These are phyloP conservation scores for Aegotheles bennettii DNA, from an alignment of 2,113 vertebrate genomes.

Conservation along the genomic window DNA sequence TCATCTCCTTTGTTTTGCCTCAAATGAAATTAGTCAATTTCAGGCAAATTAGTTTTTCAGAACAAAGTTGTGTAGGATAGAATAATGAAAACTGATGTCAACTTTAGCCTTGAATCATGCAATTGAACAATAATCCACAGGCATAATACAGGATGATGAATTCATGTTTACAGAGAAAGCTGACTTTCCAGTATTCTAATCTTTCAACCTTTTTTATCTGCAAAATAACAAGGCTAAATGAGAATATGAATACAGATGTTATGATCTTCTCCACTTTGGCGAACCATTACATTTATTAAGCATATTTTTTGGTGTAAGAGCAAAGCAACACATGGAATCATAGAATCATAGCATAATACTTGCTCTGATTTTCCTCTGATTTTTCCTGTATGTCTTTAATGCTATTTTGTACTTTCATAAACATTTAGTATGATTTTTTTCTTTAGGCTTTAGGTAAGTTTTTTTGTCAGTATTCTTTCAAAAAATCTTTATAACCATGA, in stretches of 20 bases:
- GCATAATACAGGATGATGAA: not conserved
- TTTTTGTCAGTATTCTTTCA: not conserved
- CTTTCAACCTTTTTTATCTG: not conserved
- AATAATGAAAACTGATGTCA: not conserved
- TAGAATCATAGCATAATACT: not conserved
- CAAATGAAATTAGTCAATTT: not conserved
- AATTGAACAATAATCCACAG: not conserved
- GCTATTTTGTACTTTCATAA: not conserved
- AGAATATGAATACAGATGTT: not conserved
- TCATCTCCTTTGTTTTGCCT: not conserved
- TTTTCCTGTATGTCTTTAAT: not conserved
- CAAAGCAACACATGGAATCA: too few species aligned
- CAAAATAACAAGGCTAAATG: not conserved
- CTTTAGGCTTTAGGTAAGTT: not conserved
- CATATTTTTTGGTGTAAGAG: not conserved
- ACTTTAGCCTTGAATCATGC: not conserved
- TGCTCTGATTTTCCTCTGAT: not conserved
- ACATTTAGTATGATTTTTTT: not conserved
- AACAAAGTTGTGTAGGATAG: not conserved
- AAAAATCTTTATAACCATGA: not conserved
- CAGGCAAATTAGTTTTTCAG: not conserved
- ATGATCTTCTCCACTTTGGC: not conserved
- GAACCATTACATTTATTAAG: not conserved
- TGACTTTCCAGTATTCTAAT: not conserved
- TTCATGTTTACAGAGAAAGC: not conserved